Evolutionary conservation across 2,113 vertebrate genomes (phyloP), one percentile per base, ranked within the genome.

Genomic region (Strigops habroptila): DNA sequence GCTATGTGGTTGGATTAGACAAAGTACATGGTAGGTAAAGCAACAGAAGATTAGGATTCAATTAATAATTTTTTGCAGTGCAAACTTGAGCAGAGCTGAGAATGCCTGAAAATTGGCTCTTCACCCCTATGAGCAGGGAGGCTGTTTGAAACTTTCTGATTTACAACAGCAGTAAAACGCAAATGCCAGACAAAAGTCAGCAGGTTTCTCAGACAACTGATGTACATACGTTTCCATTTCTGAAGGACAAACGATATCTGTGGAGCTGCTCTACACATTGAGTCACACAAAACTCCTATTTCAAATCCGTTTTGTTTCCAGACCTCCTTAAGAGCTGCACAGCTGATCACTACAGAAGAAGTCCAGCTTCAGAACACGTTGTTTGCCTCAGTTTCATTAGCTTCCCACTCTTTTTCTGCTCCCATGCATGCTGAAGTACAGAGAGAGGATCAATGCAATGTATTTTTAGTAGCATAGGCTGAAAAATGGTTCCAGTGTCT

Each of bases 401-500:
- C 65, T 88, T 82, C 78, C 91, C 63, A 67, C 63, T 85, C 83
- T 65, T 82, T 69, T 49, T 87, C 82, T 78, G 75, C 84, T 95
- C 63, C 81, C 33, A 24, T 49, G 62, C 59, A 43, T 24, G 37
- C 65, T 69, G 25, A 76, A 69, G 53, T 74, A 73, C 3, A 4
- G 74, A 89, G 0, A 86, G 51, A 73, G 65, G 91, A 96, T 95
- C 91, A 89, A 76, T 91, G 43, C 39, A 79, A 69, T 18, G 17
- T 87, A 94, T 94, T 95, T 92, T 89, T 91, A 94, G 89, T 18
- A 82, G 35, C 44, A 89, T 1, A 62, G 77, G 46, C 80, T 84
- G 73, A 78, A 92, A 92, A 95, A 65, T 12, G 15, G 86, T 76
- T 74, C 86, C 93, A 91, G 52, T 35, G 84, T 95, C 93, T 93